A percentile compares a stretch with the other conserved stretches of the same genome.
Conservation (phyloP, 2,797 vertebrate genomes). For the Cheirogaleus major region DNA sequence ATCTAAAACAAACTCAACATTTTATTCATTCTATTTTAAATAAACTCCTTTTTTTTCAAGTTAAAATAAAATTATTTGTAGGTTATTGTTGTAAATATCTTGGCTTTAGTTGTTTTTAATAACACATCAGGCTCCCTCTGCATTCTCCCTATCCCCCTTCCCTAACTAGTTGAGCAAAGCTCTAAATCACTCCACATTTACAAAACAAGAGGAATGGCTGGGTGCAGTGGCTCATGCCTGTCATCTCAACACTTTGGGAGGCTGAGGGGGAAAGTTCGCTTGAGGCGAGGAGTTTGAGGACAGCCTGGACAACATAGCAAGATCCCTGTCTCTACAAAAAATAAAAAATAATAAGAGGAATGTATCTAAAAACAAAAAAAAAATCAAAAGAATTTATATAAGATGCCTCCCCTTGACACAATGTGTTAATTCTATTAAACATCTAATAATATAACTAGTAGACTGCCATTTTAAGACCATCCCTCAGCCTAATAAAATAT, state of each 20-base stretch:
- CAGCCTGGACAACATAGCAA: background rate
- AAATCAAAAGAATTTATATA: background rate
- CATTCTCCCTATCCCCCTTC: background rate
- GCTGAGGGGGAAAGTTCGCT: background rate
- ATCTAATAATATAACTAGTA: background rate
- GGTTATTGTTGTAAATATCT: background rate
- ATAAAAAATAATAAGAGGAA: background rate
- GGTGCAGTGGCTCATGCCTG: background rate
- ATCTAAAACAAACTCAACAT: background rate
- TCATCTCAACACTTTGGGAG: background rate
- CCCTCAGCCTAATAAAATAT: background rate
- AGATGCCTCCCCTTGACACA: background rate
- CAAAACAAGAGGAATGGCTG: background rate
- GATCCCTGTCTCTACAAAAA: background rate
- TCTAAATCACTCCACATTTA: background rate
- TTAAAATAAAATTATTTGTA: slow-evolving; percentile 15
- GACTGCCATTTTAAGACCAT: background rate
- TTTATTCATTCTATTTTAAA: background rate
- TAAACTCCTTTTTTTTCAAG: background rate
- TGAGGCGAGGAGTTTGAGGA: background rate
- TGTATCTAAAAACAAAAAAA: background rate
- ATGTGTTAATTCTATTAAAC: background rate
- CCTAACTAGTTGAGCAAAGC: background rate
- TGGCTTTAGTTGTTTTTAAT: background rate
- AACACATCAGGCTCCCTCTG: background rate